phyloP scores from a whole-genome alignment of 2,797 vertebrate genomes.

The Anabas testudineus region DNA sequence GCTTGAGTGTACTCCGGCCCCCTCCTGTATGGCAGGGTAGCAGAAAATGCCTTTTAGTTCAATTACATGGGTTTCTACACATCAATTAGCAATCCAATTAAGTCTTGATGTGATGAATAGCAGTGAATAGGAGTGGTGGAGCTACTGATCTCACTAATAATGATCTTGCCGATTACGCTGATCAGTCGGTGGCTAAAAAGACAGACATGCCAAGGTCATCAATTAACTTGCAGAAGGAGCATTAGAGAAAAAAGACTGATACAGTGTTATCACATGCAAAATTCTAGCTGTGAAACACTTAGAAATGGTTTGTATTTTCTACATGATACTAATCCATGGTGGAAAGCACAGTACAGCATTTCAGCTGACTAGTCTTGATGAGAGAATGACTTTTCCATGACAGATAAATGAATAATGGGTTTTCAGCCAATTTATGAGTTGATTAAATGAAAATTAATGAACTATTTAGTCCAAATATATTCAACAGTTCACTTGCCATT shows the following conservation, averaged over 20 bases:
- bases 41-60: constrained; percentile 82
- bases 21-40: constrained; percentile 50
- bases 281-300: constrained; percentile 18
- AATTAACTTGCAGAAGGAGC: constrained; percentile 62
- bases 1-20: constrained; percentile 39
- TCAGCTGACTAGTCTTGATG: constrained; percentile 26
- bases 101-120: constrained; percentile 85
- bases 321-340: neutral
- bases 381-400: constrained; percentile 39
- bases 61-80: constrained; percentile 86
- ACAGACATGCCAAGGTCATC: constrained; percentile 80
- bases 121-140: constrained; percentile 71
- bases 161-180: constrained; percentile 79
- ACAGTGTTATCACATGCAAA: constrained; percentile 25
- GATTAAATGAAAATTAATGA: constrained; percentile 62
- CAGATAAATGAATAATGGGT: constrained; percentile 41
- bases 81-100: constrained; percentile 88
- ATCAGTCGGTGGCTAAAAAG: constrained; percentile 77
- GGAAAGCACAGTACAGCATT: constrained; percentile 11
- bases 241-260: constrained; percentile 10
- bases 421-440: constrained; percentile 33
- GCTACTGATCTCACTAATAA: constrained; percentile 82
- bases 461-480: constrained; percentile 37
- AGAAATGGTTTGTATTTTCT: constrained; percentile 18
- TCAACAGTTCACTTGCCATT: constrained; percentile 43